These are phyloP conservation scores for Protula sp. DNA, from an alignment of 2,888 invertebrate genomes.

Conservation along the genomic window DNA sequence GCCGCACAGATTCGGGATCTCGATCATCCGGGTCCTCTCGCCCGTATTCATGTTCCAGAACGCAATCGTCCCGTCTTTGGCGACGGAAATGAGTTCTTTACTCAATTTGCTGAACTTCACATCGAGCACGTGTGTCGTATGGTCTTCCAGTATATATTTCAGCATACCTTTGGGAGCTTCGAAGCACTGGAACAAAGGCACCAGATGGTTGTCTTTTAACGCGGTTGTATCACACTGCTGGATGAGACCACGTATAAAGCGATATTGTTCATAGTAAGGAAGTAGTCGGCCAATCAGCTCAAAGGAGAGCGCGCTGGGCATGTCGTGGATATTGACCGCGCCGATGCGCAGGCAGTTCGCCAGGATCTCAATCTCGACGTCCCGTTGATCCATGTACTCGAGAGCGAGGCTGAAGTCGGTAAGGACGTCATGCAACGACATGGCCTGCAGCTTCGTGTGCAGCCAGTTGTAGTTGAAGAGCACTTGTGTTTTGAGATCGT, in stretches of 20 bases:
- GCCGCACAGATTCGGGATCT: constrained; percentile 1
- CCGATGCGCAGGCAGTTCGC: constrained; percentile 21
- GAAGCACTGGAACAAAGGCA: constrained; percentile 28
- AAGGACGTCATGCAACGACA: constrained; percentile 88
- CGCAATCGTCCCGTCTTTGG: constrained; percentile 22
- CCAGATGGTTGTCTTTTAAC: constrained; percentile 61
- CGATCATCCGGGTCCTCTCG: constrained; percentile 19
- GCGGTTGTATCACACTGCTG: constrained; percentile 83
- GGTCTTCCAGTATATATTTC: constrained; percentile 26
- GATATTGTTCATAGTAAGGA: constrained; percentile 73
- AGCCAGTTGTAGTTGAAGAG: constrained; percentile 96
- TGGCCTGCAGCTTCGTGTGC: constrained; percentile 86
- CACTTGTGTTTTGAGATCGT: constrained; percentile 83
- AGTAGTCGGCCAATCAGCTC: constrained; percentile 87
- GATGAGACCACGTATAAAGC: constrained; percentile 75
- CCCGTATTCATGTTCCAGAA: constrained; percentile 26
- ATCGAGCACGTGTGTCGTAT: constrained; percentile 21
- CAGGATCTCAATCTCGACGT: constrained; percentile 18
- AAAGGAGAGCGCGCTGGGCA: constrained; percentile 63
- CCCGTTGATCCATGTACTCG: no score
- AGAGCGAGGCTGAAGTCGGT: constrained; percentile 66
- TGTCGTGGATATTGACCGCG: constrained; percentile 25
- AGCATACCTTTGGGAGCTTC: no score
- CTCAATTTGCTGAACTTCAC: constrained; percentile 20
- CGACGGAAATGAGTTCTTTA: constrained; percentile 24